A percentile compares a stretch with the other conserved stretches of the same genome.
These are phyloP conservation scores for Probaryconus sp. DNA, from an alignment of 1,140 invertebrate species.

Conservation along the genomic window DNA sequence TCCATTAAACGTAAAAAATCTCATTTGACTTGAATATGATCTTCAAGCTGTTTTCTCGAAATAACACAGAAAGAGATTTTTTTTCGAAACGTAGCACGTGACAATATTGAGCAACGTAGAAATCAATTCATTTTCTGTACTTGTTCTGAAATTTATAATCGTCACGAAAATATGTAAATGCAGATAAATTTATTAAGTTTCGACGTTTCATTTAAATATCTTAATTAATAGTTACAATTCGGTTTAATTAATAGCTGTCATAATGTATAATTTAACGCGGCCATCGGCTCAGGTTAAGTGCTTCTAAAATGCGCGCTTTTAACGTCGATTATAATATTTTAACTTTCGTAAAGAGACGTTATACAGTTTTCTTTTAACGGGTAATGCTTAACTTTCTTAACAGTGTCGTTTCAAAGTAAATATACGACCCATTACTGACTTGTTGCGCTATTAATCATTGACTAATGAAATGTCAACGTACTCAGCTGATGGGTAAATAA, in stretches of 20 bases:
- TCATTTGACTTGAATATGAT: too few relatives aligned
- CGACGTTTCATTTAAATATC: slow-evolving; percentile 44
- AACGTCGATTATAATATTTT: slow-evolving; percentile 40
- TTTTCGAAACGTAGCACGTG: too few relatives aligned
- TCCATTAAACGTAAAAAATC: too few relatives aligned
- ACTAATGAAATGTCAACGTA: slow-evolving; percentile 57
- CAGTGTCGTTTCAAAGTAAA: slow-evolving; percentile 24
- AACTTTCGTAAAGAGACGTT: slow-evolving; percentile 21
- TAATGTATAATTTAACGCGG: slow-evolving; percentile 20
- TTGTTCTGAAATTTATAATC: too few relatives aligned
- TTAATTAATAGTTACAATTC: slow-evolving; percentile 22
- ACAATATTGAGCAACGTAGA: too few relatives aligned
- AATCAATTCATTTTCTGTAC: too few relatives aligned
- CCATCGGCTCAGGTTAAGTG: slow-evolving; percentile 16
- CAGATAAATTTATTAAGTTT: too few relatives aligned
- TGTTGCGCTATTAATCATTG: slow-evolving; percentile 48
- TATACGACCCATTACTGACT: slow-evolving; percentile 35
- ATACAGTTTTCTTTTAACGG: slow-evolving; percentile 8
- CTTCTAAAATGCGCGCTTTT: slow-evolving; percentile 17
- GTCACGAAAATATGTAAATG: too few relatives aligned
- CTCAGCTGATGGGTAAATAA: slow-evolving; percentile 46
- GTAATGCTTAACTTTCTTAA: slow-evolving; percentile 16
- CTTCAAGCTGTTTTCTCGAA: too few relatives aligned
- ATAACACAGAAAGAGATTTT: too few relatives aligned
- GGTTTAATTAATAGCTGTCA: slow-evolving; percentile 29